Evolutionary conservation across 2,113 vertebrate species (phyloP), one percentile per base, ranked within the genome.

Genomic region (Morone saxatilis): DNA sequence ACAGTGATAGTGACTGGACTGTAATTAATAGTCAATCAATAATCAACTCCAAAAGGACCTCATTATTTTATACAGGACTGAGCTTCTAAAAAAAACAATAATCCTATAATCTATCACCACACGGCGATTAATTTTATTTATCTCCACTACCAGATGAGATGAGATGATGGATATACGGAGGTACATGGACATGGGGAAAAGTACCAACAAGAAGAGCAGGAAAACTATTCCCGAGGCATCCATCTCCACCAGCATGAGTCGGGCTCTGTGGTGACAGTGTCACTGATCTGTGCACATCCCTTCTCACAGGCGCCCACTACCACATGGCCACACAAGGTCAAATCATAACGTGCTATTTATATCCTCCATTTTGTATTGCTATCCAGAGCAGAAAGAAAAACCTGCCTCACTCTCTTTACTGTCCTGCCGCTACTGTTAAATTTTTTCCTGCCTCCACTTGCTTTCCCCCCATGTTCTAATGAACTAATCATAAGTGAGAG

Each of bases 301-400:
- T 76, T 12, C 67, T 76, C 77, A 78, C 50, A 76, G 77, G 66
- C 78, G 31, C 48, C 81, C 68, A 81, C 78, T 4, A 79, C 86
- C 79, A 86, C 83, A 67, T 66, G 80, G 60, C 45, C 70, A 76
- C 84, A 78, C 91, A 92, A 91, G 85, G 88, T 93, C 83, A 91
- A 75, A 89, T 86, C 77, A 86, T 68, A 85, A 77, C 41, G 71
- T 22, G 20, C n/a, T 83, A 89, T 91, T 89, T 77, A 87, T 91
- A 81, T 50, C 72, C 60, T 59, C 56, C 69, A 66, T 86, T 90
- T 86, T 81, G 57, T 60, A 87, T 68, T 57, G 57, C 70, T 78
- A 48, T 71, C 47, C 53, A 75, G 31, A 67, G 41, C 31, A 25
- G 40, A 83, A n/a, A 90, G 47, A 65, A 62, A 81, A 22, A 53